phyloP scores from a whole-genome alignment of 2,888 invertebrate genomes.

The Hesperia comma region DNA sequence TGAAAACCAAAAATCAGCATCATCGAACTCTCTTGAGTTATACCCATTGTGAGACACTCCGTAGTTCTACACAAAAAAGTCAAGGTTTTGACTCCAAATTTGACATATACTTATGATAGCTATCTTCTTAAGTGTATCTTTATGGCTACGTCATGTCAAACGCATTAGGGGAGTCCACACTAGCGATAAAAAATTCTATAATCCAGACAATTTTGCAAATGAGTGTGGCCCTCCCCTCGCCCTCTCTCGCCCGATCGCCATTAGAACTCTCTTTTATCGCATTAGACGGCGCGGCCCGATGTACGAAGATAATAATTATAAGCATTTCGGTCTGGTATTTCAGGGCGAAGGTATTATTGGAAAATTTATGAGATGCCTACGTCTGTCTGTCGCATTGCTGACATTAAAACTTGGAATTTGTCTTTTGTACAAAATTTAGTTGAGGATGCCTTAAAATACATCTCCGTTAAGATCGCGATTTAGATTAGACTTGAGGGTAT shows the following conservation, averaged over 20 bases:
- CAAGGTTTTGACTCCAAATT: too few species aligned
- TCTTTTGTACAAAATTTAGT: too few species aligned
- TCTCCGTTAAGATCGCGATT: too few species aligned
- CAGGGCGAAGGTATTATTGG: slow-evolving; percentile 24
- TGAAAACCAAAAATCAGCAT: too few species aligned
- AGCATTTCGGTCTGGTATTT: background rate
- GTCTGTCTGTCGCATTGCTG: slow-evolving; percentile 1
- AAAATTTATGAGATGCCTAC: slow-evolving; percentile 30
- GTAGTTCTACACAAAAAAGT: too few species aligned
- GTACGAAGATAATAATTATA: slow-evolving; percentile 42
- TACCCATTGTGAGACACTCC: too few species aligned
- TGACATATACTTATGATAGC: too few species aligned
- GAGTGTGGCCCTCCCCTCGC: slow-evolving; percentile 49
- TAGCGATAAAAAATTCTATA: slow-evolving; percentile 58
- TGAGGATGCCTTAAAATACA: too few species aligned
- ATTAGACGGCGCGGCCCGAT: slow-evolving; percentile 54
- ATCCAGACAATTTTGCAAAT: slow-evolving; percentile 68
- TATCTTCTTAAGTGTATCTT: background rate
- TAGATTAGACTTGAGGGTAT: too few species aligned
- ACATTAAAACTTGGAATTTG: background rate
- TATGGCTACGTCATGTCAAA: slow-evolving; percentile 26
- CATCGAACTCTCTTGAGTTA: too few species aligned
- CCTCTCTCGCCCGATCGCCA: slow-evolving; percentile 49
- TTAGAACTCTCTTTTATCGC: slow-evolving; percentile 66
- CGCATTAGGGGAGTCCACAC: slow-evolving; percentile 45